Evolutionary conservation across 1,140 invertebrate species (phyloP).

Genomic region (Drosophila rhopaloa): DNA sequence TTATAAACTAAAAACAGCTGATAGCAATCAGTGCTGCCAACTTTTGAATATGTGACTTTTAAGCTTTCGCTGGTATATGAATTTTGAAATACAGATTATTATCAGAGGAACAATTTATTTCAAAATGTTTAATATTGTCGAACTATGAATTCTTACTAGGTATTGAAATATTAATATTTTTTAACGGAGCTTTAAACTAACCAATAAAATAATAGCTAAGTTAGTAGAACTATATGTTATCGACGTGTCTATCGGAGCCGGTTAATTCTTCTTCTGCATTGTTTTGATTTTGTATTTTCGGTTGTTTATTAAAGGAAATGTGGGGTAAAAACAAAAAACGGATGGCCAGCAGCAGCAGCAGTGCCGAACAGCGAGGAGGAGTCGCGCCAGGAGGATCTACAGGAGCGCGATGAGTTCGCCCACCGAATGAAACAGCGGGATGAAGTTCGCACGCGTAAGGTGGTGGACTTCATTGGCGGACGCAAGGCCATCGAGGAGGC

Average conservation of each 20-base stretch:
- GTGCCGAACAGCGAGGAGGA: no score
- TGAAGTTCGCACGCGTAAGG: constrained; percentile 94
- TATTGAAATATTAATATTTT: neutral
- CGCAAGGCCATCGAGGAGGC: constrained; percentile 95
- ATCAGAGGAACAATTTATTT: no score
- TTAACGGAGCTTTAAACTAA: no score
- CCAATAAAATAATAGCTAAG: neutral
- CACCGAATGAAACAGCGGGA: constrained; percentile 95
- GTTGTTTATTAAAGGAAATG: constrained; percentile 50
- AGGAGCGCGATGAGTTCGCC: constrained; percentile 93
- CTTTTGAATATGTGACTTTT: no score
- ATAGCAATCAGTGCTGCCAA: neutral
- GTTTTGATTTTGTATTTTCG: constrained; percentile 4
- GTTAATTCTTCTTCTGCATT: constrained; percentile 2
- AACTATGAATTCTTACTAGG: neutral
- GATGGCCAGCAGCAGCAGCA: no score
- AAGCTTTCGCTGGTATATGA: no score
- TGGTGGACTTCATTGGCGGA: constrained; percentile 89
- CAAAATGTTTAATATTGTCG: no score
- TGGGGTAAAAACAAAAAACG: no score
- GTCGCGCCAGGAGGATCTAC: no score
- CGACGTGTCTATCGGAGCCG: constrained; percentile 1
- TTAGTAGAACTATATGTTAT: neutral
- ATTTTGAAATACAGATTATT: no score
- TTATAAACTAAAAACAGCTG: neutral